These are phyloP conservation scores for Aphidius colemani DNA, from an alignment of 2,888 invertebrate species.

Conservation along the genomic window DNA sequence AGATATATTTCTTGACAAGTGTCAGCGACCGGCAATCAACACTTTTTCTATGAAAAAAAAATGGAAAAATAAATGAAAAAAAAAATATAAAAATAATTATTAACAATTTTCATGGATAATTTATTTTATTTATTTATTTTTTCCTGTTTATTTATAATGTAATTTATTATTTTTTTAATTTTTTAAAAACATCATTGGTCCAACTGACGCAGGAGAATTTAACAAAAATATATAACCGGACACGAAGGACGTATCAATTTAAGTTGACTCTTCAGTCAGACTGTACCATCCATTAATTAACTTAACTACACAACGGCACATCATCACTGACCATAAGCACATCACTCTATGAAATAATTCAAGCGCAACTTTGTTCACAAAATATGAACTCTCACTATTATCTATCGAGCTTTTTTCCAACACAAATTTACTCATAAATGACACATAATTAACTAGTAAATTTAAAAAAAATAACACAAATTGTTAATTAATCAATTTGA, in stretches of 20 bases:
- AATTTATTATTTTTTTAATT: neutral
- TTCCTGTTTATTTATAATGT: neutral
- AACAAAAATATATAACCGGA: conserved; percentile 46
- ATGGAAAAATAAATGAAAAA: neutral
- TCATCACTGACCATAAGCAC: conserved; percentile 48
- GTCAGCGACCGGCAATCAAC: neutral
- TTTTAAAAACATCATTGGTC: conserved; percentile 9
- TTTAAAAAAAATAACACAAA: conserved; percentile 3
- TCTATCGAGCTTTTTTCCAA: neutral
- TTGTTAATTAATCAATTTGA: conserved; percentile 13
- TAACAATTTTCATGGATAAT: neutral
- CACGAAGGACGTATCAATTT: conserved; percentile 60
- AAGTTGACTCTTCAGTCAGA: conserved; percentile 55
- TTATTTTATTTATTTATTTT: neutral
- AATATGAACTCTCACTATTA: neutral
- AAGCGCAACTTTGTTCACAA: conserved; percentile 6
- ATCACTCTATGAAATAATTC: conserved; percentile 24
- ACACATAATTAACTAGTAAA: neutral
- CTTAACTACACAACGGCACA: conserved; percentile 58
- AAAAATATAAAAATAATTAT: neutral
- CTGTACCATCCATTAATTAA: conserved; percentile 60
- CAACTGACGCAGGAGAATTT: conserved; percentile 8
- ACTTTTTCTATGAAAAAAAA: neutral
- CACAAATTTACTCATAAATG: too few relatives aligned
- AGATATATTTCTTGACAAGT: neutral